Conservation (phyloP, 2,888 invertebrate genomes). For the Steinernema carpocapsae region DNA sequence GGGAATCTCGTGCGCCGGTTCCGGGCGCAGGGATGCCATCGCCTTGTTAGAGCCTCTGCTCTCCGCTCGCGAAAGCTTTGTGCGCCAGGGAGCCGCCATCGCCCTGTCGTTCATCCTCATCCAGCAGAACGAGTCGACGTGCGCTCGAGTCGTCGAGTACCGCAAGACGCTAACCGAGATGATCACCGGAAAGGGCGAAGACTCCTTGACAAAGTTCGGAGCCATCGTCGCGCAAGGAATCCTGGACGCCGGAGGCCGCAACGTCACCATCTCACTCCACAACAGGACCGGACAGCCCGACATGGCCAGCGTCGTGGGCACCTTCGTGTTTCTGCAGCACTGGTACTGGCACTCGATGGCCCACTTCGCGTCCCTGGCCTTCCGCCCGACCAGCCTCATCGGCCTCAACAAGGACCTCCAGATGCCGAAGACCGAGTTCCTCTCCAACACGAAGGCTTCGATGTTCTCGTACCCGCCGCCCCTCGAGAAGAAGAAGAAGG, state of each 20-base stretch:
- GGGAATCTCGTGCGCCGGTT: slow-evolving; percentile 97
- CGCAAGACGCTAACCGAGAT: slow-evolving; percentile 92
- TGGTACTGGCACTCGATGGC: slow-evolving; percentile 99
- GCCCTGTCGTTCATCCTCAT: slow-evolving; percentile 96
- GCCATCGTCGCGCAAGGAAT: slow-evolving; percentile 62
- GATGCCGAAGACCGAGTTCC: slow-evolving; percentile 82
- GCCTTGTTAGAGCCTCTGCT: slow-evolving; percentile 95
- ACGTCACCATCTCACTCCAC: slow-evolving; percentile 91
- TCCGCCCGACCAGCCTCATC: slow-evolving; percentile 93
- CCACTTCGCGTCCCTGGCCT: slow-evolving; percentile 91
- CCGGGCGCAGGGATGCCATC: slow-evolving; percentile 92
- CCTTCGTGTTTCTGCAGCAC: slow-evolving; percentile 95
- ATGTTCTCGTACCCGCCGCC: slow-evolving; percentile 95
- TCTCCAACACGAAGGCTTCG: slow-evolving; percentile 90
- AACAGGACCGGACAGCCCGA: slow-evolving; percentile 75
- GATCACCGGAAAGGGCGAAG: slow-evolving; percentile 96
- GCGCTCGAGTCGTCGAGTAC: slow-evolving; percentile 91
- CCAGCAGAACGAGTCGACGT: slow-evolving; percentile 93
- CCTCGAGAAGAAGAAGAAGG: slow-evolving; percentile 96
- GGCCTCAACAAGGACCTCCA: slow-evolving; percentile 88
- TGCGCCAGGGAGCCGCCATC: slow-evolving; percentile 93
- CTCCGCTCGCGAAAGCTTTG: slow-evolving; percentile 97
- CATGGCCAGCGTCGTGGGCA: slow-evolving; percentile 93
- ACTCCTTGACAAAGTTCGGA: slow-evolving; percentile 88
- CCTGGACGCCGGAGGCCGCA: slow-evolving; percentile 78